phyloP scores from a whole-genome alignment of 2,113 vertebrate genomes.

The Ceyx melanurus region DNA sequence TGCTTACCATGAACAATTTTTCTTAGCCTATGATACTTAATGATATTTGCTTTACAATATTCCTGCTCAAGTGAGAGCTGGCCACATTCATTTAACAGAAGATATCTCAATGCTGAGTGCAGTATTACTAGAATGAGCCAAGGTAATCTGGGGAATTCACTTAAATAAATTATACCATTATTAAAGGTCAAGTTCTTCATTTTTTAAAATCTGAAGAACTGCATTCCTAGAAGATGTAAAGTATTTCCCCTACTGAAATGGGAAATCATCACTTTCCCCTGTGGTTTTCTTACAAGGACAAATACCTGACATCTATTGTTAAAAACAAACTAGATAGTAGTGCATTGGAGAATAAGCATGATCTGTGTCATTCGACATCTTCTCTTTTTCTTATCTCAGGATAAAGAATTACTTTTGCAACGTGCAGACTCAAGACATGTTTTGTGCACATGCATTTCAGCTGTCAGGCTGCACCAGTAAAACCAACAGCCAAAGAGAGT shows the following conservation, averaged over 20 bases:
- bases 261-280: not conserved
- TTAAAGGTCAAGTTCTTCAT: constrained; percentile 19
- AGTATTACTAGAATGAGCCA: constrained; percentile 7
- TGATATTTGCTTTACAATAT: constrained; percentile 44
- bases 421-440: not conserved
- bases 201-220: constrained; percentile 5
- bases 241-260: not conserved
- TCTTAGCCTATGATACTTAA: not conserved
- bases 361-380: not conserved
- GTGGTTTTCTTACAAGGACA: not conserved
- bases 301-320: not conserved
- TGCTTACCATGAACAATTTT: constrained; percentile 32
- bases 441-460: not conserved
- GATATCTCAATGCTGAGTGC: constrained; percentile 9
- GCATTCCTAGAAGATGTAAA: not conserved
- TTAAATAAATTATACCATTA: constrained; percentile 3
- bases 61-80: constrained; percentile 35
- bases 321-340: not conserved
- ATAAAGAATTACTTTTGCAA: not conserved
- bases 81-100: constrained; percentile 32
- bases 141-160: not conserved
- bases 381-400: not conserved
- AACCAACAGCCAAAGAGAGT: not conserved
- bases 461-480: not conserved
- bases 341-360: not conserved